Base-by-base conservation (phyloP, 2,797 vertebrate genomes). In the Lagodon rhomboides region DNA sequence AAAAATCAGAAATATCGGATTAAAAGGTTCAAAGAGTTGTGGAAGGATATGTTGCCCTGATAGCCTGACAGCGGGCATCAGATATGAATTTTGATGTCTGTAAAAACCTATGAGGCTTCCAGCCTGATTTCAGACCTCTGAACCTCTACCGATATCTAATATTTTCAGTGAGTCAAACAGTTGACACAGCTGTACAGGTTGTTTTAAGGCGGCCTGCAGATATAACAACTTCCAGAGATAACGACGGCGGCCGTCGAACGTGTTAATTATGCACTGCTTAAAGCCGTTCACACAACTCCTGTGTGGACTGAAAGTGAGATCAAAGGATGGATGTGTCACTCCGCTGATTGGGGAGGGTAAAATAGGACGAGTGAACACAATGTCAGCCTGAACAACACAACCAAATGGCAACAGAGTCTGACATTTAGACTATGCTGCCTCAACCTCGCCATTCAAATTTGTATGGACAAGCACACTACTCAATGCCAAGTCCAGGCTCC, bases 371-470 rank as follows among this genome's bases (percentile, higher is more conserved):
- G 63, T 10, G 7, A 67, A 65, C 75, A 53, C 16, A 41, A 22
- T 70, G 71, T 54, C 61, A 38, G 67, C 61, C 44, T 54, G 20
- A 65, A 69, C 38, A 71, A 50, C 66, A 20, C 65, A 75, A 68
- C 68, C 67, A 38, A 61, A 65, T 17, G 23, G 20, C 49, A 63
- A 51, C 59, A 25, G 41, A 73, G 58, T 44, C 34, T 62, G 77
- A 60, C 54, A 59, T 70, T 75, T 22, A 70, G 41, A 49, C 13
- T 16, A 43, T 43, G 47, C 61, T 58, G 47, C 46, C 38, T 73
- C 73, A 55, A n/a, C 49, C 43, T 80, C 3, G 5, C 22, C 3
- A 20, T 77, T 67, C 66, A 83, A 59, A 76, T 83, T 79, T 62
- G 59, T 53, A 9, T 62, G 53, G 49, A 61, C 59, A 80, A 85